Base-by-base conservation (phyloP, 2,888 invertebrate genomes). In the Drosophila atripex region DNA sequence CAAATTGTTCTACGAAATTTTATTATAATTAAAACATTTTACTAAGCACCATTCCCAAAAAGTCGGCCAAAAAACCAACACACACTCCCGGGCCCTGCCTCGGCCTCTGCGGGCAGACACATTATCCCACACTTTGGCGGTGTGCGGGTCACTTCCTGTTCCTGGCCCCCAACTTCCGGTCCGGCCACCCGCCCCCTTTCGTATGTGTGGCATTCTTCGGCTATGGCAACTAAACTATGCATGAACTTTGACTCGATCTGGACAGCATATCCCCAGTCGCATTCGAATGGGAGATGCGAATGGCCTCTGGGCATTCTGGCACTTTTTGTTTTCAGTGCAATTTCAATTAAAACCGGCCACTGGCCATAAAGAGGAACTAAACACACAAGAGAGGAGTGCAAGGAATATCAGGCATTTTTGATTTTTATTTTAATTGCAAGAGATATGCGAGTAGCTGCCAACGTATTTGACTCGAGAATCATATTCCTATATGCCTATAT, bases 11-110 rank as follows among this genome's bases (percentile, higher is more conserved):
- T 54, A 59, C 72, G 66, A 74, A 85, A 75, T 87, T 82, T 74
- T 54, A 73, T 79, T 75, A 82, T 86, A 82, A 82, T 82, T 82
- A 86, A 87, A 82, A 85, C 75, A 82, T 78, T 87, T 85, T 65
- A 59, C 71, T 61, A 65, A 57, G 73, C 69, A 59, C 46, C 59
- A 45, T 56, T 56, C 18, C 41, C 14, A 8, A 28, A 28, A 9
- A 28, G 35, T n/a, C 32, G n/a, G 32, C 41, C 41, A 41, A 41
- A 30, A 47, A 61, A 21, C 55, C 41, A 35, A 41, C 43, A 41
- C 30, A 38, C 28, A 6, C 21, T 6, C 25, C 0, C 25, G 6
- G 0, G 25, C 25, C 25, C 25, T 28, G 28, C 16, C 41, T 18
- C 41, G 9, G 18, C 8, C 41, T 18, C 41, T 16, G 18, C 8